Conservation (phyloP, 2,888 invertebrate species). For the Bombylius major region DNA sequence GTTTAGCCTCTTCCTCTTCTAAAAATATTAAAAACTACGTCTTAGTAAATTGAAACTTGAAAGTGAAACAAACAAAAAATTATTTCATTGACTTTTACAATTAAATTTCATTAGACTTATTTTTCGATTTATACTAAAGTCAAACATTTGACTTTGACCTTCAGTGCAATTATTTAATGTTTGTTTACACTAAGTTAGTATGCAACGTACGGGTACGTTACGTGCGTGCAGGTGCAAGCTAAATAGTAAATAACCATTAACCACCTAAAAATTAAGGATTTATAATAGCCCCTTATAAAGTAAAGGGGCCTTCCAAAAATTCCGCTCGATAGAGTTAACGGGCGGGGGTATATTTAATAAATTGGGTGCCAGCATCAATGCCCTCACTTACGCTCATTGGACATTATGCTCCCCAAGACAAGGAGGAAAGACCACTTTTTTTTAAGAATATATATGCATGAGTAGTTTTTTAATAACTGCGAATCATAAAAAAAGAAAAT, state of each 20-base stretch:
- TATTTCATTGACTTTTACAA: not conserved
- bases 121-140: no score
- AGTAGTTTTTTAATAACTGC: not conserved
- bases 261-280: not conserved
- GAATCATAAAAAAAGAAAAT: not conserved
- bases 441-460: no score
- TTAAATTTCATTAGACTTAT: no score
- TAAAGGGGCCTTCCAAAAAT: slow-evolving; percentile 67
- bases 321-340: slow-evolving; percentile 47
- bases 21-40: not conserved
- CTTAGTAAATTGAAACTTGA: no score
- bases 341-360: slow-evolving; percentile 21
- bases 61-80: no score
- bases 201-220: no score
- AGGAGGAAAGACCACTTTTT: slow-evolving; percentile 41
- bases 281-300: slow-evolving; percentile 40
- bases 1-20: slow-evolving; percentile 49
- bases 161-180: no score
- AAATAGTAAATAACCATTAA: no score
- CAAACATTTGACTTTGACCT: no score
- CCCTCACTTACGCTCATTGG: slow-evolving; percentile 77
- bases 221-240: not conserved
- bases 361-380: slow-evolving; percentile 71
- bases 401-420: slow-evolving; percentile 82
- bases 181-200: no score